A percentile compares a stretch with the other conserved stretches of the same genome.
Evolutionary conservation across 2,113 vertebrate genomes (phyloP).

Genomic region (Prolemur simus): DNA sequence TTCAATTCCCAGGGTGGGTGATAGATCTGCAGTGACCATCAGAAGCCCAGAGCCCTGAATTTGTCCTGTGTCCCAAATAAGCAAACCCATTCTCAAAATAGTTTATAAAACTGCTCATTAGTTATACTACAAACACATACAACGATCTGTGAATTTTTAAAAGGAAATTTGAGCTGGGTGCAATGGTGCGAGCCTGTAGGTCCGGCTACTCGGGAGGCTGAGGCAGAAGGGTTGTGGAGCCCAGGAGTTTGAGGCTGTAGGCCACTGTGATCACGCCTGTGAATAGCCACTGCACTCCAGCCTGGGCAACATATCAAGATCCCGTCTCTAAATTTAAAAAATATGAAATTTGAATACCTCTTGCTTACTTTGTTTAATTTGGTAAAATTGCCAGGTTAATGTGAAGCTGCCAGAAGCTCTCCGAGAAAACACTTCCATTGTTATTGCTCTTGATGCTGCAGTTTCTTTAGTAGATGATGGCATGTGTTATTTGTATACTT

Average conservation of each 20-base stretch:
- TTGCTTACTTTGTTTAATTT: not conserved
- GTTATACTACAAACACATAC: not conserved
- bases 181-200: too few species aligned
- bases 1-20: not conserved
- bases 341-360: not conserved
- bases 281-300: too few species aligned
- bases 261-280: too few species aligned
- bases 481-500: not conserved
- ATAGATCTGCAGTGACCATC: not conserved
- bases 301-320: too few species aligned
- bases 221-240: too few species aligned
- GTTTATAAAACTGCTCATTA: not conserved
- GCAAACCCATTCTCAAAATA: not conserved
- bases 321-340: too few species aligned
- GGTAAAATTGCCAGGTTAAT: not conserved
- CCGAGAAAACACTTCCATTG: not conserved
- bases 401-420: not conserved
- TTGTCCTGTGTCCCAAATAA: not conserved
- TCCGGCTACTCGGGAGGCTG: too few species aligned
- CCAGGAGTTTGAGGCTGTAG: too few species aligned
- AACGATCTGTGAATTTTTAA: not conserved
- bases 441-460: not conserved
- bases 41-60: not conserved
- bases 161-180: not conserved
- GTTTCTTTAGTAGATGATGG: not conserved